Evolutionary conservation across 2,888 invertebrate species (phyloP).

Genomic region (Ochropleura plecta): DNA sequence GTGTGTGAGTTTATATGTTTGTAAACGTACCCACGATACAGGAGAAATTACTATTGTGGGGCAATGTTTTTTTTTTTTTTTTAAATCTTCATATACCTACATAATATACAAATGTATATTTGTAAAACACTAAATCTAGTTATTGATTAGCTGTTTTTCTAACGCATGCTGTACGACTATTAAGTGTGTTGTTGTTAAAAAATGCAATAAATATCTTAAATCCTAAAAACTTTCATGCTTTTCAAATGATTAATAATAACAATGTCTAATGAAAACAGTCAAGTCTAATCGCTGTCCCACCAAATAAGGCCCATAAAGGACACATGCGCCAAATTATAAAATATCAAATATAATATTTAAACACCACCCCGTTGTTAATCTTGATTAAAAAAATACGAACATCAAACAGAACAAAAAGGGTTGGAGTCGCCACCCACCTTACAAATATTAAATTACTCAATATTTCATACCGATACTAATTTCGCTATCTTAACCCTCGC

Average conservation of each 20-base stretch:
- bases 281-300: constrained; percentile 1
- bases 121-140: too few species aligned
- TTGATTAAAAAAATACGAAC: constrained; percentile 73
- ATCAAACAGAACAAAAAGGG: constrained; percentile 69
- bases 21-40: too few species aligned
- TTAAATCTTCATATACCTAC: too few species aligned
- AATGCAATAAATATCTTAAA: background rate
- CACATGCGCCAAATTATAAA: constrained; percentile 58
- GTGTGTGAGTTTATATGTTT: too few species aligned
- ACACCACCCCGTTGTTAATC: constrained; percentile 68
- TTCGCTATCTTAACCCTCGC: constrained; percentile 90
- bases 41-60: too few species aligned
- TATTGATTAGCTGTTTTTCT: too few species aligned
- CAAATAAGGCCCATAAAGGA: constrained; percentile 33
- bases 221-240: background rate
- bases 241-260: constrained; percentile 7
- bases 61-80: too few species aligned
- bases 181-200: too few species aligned
- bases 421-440: constrained; percentile 65
- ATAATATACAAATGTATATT: too few species aligned
- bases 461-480: constrained; percentile 91
- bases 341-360: constrained; percentile 59
- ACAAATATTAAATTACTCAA: constrained; percentile 90
- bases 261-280: background rate
- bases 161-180: too few species aligned